Conservation (phyloP, 1,140 invertebrate species). For the Drosophila pectinifera region DNA sequence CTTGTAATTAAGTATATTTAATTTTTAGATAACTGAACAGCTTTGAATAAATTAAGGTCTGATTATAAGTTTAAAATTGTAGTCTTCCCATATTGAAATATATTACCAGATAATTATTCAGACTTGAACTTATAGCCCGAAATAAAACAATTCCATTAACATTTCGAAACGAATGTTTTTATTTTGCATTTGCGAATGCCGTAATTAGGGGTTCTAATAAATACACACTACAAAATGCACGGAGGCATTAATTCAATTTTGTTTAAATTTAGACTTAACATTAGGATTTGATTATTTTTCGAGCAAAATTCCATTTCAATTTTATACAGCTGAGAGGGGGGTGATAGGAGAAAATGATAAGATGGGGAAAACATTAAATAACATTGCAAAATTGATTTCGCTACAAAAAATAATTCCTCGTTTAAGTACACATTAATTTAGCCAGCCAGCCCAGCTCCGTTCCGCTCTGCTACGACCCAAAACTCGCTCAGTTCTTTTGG, state of each 20-base stretch:
- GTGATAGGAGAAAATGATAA: slow-evolving; percentile 23
- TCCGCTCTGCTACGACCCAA: slow-evolving; percentile 54
- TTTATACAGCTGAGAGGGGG: slow-evolving; percentile 57
- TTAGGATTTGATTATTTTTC: slow-evolving; percentile 72
- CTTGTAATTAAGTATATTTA: too few relatives aligned
- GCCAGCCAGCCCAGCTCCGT: slow-evolving; percentile 48
- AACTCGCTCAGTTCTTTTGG: slow-evolving; percentile 82
- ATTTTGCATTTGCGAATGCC: slow-evolving; percentile 42
- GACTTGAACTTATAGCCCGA: not conserved
- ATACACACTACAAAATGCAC: slow-evolving; percentile 65
- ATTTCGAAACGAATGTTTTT: slow-evolving; percentile 59
- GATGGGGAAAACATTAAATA: slow-evolving; percentile 69
- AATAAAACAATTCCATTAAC: slow-evolving; percentile 21
- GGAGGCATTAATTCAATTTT: slow-evolving; percentile 57
- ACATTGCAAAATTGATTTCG: slow-evolving; percentile 80
- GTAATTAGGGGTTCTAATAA: slow-evolving; percentile 50
- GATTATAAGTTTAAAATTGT: too few relatives aligned
- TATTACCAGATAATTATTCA: not conserved
- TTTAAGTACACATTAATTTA: slow-evolving; percentile 65
- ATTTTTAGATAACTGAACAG: too few relatives aligned
- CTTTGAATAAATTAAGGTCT: too few relatives aligned
- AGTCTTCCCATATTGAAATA: too few relatives aligned
- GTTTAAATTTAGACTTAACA: slow-evolving; percentile 69
- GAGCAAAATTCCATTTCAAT: slow-evolving; percentile 77
- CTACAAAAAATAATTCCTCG: slow-evolving; percentile 81